These are phyloP conservation scores for Leistus spinibarbis DNA, from an alignment of 2,888 invertebrate genomes.

Conservation along the genomic window DNA sequence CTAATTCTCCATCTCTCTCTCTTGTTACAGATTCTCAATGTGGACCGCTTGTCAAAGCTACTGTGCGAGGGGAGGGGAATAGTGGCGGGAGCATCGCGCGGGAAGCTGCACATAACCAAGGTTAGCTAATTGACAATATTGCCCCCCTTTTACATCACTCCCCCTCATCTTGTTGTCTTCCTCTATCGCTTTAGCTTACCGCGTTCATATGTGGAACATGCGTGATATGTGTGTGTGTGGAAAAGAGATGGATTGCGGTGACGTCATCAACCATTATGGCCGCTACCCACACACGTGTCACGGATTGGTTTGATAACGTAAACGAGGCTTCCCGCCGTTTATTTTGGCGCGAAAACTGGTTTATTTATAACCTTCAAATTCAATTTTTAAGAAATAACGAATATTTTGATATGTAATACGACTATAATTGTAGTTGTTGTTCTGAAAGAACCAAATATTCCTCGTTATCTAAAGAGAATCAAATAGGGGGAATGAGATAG, in stretches of 20 bases:
- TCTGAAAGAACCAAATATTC: too few species aligned
- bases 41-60: neutral
- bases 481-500: conserved; percentile 9
- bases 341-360: conserved; percentile 22
- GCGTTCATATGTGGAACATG: neutral
- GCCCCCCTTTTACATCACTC: neutral
- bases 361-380: neutral
- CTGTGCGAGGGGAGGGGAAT: neutral
- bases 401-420: neutral
- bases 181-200: neutral
- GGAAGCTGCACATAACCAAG: conserved; percentile 7
- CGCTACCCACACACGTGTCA: conserved; percentile 27
- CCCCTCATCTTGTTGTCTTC: conserved; percentile 4
- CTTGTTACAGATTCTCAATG: neutral
- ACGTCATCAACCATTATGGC: conserved; percentile 32
- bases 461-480: too few species aligned
- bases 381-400: too few species aligned
- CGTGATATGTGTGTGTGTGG: conserved; percentile 10
- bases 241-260: neutral
- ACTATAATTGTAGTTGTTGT: too few species aligned
- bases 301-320: neutral
- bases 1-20: conserved; percentile 1
- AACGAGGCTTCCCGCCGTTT: neutral
- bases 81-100: neutral
- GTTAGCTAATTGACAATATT: conserved; percentile 26